Base-by-base conservation (phyloP, 2,113 vertebrate genomes). In the Eleginops maclovinus region DNA sequence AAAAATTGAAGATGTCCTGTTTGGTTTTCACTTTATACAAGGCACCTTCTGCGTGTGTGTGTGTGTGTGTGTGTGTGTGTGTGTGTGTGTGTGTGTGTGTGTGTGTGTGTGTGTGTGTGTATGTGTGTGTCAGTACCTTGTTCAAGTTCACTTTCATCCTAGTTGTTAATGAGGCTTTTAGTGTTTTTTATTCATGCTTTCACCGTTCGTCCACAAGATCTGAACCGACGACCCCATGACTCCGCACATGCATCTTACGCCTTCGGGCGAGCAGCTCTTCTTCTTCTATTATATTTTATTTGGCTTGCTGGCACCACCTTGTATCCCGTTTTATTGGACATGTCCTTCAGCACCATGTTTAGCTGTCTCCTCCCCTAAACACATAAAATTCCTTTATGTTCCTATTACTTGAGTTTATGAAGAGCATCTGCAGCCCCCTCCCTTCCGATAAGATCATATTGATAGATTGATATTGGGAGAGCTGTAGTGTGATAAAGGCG, bases 381-480 rank as follows among this genome's bases (percentile, higher is more conserved):
- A 91, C 92, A 94, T 94, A 90, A 91, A 93, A 86, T 89, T 88
- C 89, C 89, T 92, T 93, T 94, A 92, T 91, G 89, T 88, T 91
- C 86, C 91, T 88, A 90, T 93, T 91, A 93, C 88, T 90, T 89
- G 79, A 79, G 87, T 93, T 91, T 93, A 92, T 89, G 89, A 90
- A 88, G 85, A 89, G 84, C 80, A 61, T 88, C 89, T 87, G 80
- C 69, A 13, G 65, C 71, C 73, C 82, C 80, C 77, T 82, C 82
- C 81, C 78, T 72, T 62, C 83, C 73, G 92, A 95, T 94, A 93
- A 89, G 91, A 93, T 90, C 81, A 83, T 92, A 94, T 95, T 94
- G 93, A 95, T 95, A 94, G 93, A 94, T 95, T 92, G 94, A 94
- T 94, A 94, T 94, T 93, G 91, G 90, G 75, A 85, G 88, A 92